phyloP scores from a whole-genome alignment of 2,888 invertebrate genomes.

The Deilephila elpenor region DNA sequence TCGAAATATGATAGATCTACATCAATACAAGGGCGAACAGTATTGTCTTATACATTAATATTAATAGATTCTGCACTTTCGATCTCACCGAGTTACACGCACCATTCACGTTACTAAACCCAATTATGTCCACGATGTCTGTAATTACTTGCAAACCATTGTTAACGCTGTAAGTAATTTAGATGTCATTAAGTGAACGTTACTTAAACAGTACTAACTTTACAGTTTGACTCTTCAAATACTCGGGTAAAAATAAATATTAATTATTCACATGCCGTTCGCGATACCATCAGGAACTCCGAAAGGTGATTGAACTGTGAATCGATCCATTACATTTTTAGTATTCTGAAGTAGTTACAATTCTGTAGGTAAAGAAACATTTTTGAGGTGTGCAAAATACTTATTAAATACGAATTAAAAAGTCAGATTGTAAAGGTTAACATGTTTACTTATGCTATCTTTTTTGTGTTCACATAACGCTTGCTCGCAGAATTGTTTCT shows the following conservation, averaged over 20 bases:
- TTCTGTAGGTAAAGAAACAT: too few species aligned
- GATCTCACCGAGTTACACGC: not conserved
- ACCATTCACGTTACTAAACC: constrained; percentile 15
- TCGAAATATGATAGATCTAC: not conserved
- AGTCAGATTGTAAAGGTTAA: too few species aligned
- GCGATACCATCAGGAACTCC: not conserved
- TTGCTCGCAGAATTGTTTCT: too few species aligned
- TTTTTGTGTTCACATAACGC: too few species aligned
- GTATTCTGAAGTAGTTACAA: too few species aligned
- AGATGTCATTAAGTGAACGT: not conserved
- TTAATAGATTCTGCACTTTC: constrained; percentile 14
- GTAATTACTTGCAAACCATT: constrained; percentile 20
- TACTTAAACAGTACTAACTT: not conserved
- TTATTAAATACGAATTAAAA: too few species aligned
- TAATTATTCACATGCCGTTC: not conserved
- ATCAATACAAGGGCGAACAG: not conserved
- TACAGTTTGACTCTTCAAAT: not conserved
- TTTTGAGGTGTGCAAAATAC: too few species aligned
- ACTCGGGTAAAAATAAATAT: not conserved
- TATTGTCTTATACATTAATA: not conserved
- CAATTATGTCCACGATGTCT: constrained; percentile 32
- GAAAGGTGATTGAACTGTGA: not conserved
- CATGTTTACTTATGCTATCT: too few species aligned
- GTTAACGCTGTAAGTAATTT: constrained; percentile 11
- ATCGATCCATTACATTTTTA: too few species aligned